Base-by-base conservation (phyloP, 2,113 vertebrate species). In the Hipposideros armiger region DNA sequence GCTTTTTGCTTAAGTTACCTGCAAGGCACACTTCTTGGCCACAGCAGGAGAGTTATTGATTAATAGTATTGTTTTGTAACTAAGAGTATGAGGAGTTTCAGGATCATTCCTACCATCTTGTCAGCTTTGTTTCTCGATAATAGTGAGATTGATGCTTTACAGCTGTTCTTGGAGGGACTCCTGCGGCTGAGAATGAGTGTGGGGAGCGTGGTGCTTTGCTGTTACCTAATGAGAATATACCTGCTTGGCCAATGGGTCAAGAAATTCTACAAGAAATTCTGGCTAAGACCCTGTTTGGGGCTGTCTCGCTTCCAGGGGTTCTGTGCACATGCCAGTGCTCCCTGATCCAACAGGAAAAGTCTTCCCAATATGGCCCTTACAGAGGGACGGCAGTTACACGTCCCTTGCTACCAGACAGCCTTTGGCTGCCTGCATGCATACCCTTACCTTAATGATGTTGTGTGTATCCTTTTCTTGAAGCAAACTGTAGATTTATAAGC, bases 51-150 rank as follows among this genome's bases (percentile, higher is more conserved):
- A 90, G 13, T 32, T 32, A 54, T 14, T 42, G 32, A 92, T 94
- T 85, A 85, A 76, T 40, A 72, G 4, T 56, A 10, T 52, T 92
- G 28, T 15, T 88, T 87, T 84, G 13, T 58, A 69, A 70, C 50
- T 26, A 36, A 28, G 32, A 95, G 17, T 64, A 22, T 67, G 20
- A 88, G 40, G 32, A 58, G 28, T 72, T 77, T 85, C 14, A 54
- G 40, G 40, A 42, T 81, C 60, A 70, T 67, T 88, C 30, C 28
- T 42, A n/a, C 4, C 2, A 15, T 58, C 62, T 83, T 90, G 6
- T 81, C 87, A 96, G 9, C 17, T 86, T 84, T 83, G 52, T 86
- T 86, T 84, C 67, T 58, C 52, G 45, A 77, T 76, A 91, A 47
- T 32, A 74, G 4, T 89, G 72, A 94, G 28, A 90, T 3, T 82